Evolutionary conservation across 2,113 vertebrate species (phyloP).

Genomic region (Notothenia rossii): DNA sequence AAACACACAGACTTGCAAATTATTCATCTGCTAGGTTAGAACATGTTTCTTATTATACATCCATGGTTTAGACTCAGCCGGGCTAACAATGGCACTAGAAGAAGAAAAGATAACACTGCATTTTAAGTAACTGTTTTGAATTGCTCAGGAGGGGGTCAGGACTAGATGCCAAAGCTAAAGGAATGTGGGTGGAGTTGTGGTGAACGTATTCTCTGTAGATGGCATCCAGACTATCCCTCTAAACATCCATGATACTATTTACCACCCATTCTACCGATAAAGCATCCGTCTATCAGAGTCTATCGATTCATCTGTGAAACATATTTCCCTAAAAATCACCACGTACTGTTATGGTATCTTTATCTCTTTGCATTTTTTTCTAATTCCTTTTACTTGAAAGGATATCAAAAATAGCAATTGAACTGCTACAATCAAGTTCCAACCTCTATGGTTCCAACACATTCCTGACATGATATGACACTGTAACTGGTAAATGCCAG

Average conservation of each 20-base stretch:
- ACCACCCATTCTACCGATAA: not conserved
- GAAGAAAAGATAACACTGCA: not conserved
- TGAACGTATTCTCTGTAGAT: slow-evolving; percentile 18
- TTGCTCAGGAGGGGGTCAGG: not conserved
- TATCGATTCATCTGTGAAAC: not conserved
- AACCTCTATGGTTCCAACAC: too few relatives aligned
- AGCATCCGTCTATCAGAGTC: not conserved
- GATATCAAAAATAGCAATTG: too few relatives aligned
- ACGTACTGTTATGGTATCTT: too few relatives aligned
- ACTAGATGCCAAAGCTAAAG: slow-evolving; percentile 6
- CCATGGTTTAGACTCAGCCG: too few relatives aligned
- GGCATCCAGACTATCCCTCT: not conserved
- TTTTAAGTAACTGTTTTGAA: not conserved
- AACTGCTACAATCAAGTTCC: too few relatives aligned
- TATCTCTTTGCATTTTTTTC: too few relatives aligned
- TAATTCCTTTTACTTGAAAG: too few relatives aligned
- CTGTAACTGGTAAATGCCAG: too few relatives aligned
- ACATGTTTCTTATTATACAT: too few relatives aligned
- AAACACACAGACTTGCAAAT: not conserved
- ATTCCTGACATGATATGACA: not conserved
- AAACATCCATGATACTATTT: too few relatives aligned
- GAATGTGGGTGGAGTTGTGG: slow-evolving; percentile 38
- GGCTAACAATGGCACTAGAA: not conserved
- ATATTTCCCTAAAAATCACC: not conserved
- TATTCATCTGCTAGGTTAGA: too few relatives aligned